Conservation (phyloP, 2,113 vertebrate species). For the Caracal caracal region DNA sequence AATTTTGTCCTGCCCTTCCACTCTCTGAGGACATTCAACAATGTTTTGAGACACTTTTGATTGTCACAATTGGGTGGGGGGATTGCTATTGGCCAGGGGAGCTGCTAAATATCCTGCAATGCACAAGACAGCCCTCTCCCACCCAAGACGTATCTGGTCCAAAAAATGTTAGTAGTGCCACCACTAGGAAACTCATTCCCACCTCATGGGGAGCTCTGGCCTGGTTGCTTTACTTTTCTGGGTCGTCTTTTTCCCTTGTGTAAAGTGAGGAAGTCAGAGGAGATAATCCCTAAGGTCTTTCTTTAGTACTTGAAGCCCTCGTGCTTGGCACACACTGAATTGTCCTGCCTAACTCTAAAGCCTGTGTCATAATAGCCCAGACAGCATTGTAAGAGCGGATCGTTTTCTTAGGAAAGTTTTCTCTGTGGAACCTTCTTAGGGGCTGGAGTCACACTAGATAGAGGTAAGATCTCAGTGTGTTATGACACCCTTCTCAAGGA, state of each 20-base stretch:
- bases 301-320: background rate
- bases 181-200: background rate
- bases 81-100: background rate
- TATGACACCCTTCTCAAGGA: conserved; percentile 6
- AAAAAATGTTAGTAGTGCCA: background rate
- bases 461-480: background rate
- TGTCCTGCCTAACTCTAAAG: background rate
- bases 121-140: background rate
- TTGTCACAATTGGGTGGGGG: background rate
- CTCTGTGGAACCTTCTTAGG: background rate
- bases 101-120: background rate
- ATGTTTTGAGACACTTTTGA: background rate
- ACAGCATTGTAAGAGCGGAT: background rate
- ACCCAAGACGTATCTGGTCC: background rate
- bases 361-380: background rate
- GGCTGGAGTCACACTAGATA: background rate
- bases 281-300: background rate
- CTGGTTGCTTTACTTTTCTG: background rate
- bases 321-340: background rate
- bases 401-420: background rate
- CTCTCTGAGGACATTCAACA: background rate
- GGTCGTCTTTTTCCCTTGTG: background rate
- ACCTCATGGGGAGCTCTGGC: background rate
- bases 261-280: background rate
- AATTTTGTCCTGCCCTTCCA: background rate